phyloP scores from a whole-genome alignment of 35 echinoderm and acorn worm genomes.

The Hemicentrotus pulcherrimus region DNA sequence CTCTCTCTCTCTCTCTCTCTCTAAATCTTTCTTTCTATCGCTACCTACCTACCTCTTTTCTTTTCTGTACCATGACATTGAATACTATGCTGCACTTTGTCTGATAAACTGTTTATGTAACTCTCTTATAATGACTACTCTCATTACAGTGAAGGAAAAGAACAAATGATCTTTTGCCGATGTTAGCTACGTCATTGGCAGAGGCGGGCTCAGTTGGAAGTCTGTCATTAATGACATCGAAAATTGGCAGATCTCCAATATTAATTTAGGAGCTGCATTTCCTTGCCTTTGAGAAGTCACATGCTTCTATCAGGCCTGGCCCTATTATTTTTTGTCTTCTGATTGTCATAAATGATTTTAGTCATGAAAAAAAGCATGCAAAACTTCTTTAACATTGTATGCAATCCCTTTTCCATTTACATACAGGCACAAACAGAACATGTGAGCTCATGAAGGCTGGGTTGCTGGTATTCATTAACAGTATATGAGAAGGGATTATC shows the following conservation, averaged over 20 bases:
- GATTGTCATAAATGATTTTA: neutral
- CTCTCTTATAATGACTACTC: constrained; percentile 1
- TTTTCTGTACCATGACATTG: neutral
- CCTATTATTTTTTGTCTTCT: neutral
- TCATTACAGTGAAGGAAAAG: neutral
- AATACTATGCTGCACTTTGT: neutral
- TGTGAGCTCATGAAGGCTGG: neutral
- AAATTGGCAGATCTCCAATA: constrained; percentile 21
- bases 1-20: neutral
- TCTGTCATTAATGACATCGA: constrained; percentile 31
- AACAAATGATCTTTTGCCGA: constrained; percentile 3
- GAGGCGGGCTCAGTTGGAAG: constrained; percentile 25
- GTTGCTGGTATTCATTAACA: neutral
- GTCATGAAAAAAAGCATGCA: neutral
- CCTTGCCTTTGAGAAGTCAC: neutral
- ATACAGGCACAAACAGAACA: neutral
- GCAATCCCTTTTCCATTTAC: neutral
- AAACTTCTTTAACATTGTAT: neutral
- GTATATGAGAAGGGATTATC: neutral
- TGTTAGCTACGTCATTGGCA: neutral
- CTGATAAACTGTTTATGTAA: neutral
- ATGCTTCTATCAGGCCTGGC: neutral
- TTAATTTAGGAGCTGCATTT: neutral
- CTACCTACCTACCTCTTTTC: neutral
- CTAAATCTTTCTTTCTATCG: neutral